Evolutionary conservation across 2,113 vertebrate genomes (phyloP).

Genomic region (Microcebus tavaratra): DNA sequence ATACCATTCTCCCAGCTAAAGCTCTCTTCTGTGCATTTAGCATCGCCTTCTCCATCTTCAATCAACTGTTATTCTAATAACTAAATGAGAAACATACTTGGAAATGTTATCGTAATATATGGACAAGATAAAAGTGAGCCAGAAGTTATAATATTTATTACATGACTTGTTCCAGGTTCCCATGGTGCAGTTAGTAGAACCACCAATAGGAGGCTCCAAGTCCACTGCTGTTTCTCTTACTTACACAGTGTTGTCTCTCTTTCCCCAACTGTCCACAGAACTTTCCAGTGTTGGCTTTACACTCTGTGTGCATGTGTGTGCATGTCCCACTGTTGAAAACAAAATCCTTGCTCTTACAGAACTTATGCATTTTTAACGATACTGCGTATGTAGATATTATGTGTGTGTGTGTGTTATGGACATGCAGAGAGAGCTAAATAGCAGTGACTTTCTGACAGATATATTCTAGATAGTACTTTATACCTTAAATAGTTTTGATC

Average conservation of each 20-base stretch:
- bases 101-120: not conserved
- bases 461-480: not conserved
- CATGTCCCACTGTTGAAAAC: not conserved
- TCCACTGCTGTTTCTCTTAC: not conserved
- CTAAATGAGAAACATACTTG: not conserved
- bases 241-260: not conserved
- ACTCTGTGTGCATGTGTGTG: not conserved
- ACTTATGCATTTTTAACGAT: not conserved
- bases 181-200: not conserved
- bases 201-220: not conserved
- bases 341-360: not conserved
- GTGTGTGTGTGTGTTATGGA: not conserved
- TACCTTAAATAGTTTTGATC: not conserved
- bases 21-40: not conserved
- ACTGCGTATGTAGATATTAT: not conserved
- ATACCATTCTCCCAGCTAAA: not conserved
- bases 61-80: not conserved
- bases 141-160: not conserved
- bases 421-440: not conserved
- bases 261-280: not conserved
- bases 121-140: not conserved
- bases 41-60: not conserved
- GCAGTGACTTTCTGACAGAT: not conserved
- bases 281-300: not conserved
- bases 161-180: not conserved